These are phyloP conservation scores for Eupelmus urozonus DNA, from an alignment of 2,888 invertebrate genomes.

Conservation along the genomic window DNA sequence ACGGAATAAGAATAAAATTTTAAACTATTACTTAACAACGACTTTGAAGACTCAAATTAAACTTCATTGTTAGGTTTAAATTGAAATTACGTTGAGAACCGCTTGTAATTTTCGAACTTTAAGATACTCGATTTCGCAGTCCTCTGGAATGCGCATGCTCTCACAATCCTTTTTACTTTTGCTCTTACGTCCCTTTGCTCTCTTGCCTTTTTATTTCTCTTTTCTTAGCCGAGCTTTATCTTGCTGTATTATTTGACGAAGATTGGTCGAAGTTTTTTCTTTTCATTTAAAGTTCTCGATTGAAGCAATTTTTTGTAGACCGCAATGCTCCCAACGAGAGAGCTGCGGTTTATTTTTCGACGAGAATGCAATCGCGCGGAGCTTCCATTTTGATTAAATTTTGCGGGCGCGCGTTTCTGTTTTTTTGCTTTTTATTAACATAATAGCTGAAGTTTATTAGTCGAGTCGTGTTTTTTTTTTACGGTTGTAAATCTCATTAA, in stretches of 20 bases:
- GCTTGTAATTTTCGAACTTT: too few species aligned
- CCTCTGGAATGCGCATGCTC: neutral
- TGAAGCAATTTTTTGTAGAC: conserved; percentile 20
- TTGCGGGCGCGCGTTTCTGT: neutral
- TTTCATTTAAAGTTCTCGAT: neutral
- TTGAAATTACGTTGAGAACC: neutral
- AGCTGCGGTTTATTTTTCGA: neutral
- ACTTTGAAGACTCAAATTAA: too few species aligned
- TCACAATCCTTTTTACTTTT: neutral
- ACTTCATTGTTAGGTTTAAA: too few species aligned
- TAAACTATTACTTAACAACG: too few species aligned
- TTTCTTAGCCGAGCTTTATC: neutral
- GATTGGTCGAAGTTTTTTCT: neutral
- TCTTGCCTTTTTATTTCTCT: neutral
- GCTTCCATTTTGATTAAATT: conserved; percentile 9
- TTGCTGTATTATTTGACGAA: neutral
- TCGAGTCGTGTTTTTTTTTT: too few species aligned
- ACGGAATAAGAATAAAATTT: too few species aligned
- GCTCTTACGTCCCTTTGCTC: neutral
- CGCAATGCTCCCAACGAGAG: neutral
- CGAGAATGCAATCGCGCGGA: conserved; percentile 4
- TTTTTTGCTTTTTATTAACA: neutral
- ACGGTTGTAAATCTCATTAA: too few species aligned
- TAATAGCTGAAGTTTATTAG: neutral
- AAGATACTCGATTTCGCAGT: neutral